Evolutionary conservation across 2,888 invertebrate species (phyloP), one percentile per base, ranked within the genome.

Genomic region (Philereme transversata): DNA sequence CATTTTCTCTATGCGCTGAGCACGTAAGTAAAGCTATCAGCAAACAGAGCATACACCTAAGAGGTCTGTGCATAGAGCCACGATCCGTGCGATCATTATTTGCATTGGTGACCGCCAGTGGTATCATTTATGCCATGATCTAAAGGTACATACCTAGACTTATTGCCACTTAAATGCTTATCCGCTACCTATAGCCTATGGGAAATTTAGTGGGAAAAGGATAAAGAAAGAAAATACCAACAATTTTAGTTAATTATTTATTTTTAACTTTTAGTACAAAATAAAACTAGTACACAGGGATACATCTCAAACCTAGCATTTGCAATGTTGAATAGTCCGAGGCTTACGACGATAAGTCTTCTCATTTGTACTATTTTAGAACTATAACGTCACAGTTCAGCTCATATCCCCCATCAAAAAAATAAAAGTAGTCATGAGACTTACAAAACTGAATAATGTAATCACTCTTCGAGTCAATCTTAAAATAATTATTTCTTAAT

Each of bases 291-390:
- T 92, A 92, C 92, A 93, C 92, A 90, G 91, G 92, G 91, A 90
- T 93, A 92, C 92, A 93, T 90, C 88, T 92, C 90, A 92, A 92
- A 91, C 91, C 91, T 93, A 93, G 88, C 88, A 91, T 92, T 92
- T 89, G 89, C 88, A 92, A 87, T 90, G 92, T 88, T 90, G 91
- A 92, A 91, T 90, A 89, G 90, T 91, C 90, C 87, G 91, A 91
- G 88, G 90, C 90, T 91, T 93, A 92, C 88, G 91, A 91, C 92
- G 90, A 92, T 92, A 92, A 93, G 93, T 93, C 93, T 93, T 93
- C 92, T 90, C 91, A 92, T 93, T 93, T 93, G 93, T 93, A 93
- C 93, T 93, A 93, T 93, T 93, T 90, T 91, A 92, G 92, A 93
- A 93, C 92, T 90, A 87, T 85, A 88, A 88, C 84, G 88, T 90